These are phyloP conservation scores for Eilema griseolum DNA, from an alignment of 2,888 invertebrate species.

Conservation along the genomic window DNA sequence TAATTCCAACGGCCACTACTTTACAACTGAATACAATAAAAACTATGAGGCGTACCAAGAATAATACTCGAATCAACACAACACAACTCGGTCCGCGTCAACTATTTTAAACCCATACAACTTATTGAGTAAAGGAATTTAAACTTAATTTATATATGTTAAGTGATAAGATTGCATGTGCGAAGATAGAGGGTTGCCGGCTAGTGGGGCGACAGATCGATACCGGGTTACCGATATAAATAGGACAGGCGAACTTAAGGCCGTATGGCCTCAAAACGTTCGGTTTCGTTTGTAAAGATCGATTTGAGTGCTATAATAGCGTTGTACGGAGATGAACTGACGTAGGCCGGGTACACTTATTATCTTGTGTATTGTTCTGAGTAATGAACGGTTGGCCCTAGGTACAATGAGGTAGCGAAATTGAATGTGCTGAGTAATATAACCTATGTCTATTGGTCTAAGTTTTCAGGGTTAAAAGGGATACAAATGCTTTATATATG, in stretches of 20 bases:
- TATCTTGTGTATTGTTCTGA: slow-evolving; percentile 12
- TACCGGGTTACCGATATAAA: slow-evolving; percentile 82
- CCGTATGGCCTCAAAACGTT: slow-evolving; percentile 65
- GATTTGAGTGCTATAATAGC: slow-evolving; percentile 63
- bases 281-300: slow-evolving; percentile 75
- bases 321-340: slow-evolving; percentile 31
- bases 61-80: slow-evolving; percentile 60
- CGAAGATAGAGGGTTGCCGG: slow-evolving; percentile 72
- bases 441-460: background rate
- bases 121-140: slow-evolving; percentile 53
- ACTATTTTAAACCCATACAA: slow-evolving; percentile 66
- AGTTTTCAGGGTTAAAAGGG: background rate
- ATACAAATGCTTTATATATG: background rate
- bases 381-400: background rate
- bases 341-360: slow-evolving; percentile 48
- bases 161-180: slow-evolving; percentile 67
- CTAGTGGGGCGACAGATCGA: slow-evolving; percentile 84
- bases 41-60: slow-evolving; percentile 46
- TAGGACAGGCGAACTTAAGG: slow-evolving; percentile 79
- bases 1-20: slow-evolving; percentile 39
- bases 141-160: slow-evolving; percentile 58
- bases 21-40: slow-evolving; percentile 49
- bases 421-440: background rate
- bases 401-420: slow-evolving; percentile 3
- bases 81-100: slow-evolving; percentile 64